Base-by-base conservation (phyloP, 2,888 invertebrate species). In the Corythucha ciliata region DNA sequence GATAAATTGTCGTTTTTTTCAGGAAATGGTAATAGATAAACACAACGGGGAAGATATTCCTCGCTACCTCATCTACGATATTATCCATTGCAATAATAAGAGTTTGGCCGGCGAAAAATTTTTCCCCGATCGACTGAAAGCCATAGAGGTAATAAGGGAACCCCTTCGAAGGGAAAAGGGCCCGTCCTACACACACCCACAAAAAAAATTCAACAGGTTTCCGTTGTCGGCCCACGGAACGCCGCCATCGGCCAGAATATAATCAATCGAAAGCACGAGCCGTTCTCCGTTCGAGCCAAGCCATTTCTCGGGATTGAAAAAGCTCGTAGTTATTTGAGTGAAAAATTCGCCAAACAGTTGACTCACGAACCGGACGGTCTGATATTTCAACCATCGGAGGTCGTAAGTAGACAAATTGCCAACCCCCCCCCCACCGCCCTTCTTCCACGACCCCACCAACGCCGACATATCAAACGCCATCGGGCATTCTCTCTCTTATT, bases 1-100 rank as follows among this genome's bases (percentile, higher is more conserved):
- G 29, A 14, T 27, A 20, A 29, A 21, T 45, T 12, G 1, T 33
- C 52, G 3, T 41, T 48, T 41, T 47, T 73, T 73, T 37, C 66
- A 92, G 92, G 96, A 97, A 78, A 90, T 96, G 92, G 93, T 97
- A 10, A 81, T 92, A 58, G 96, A 96, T 66, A 83, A 81, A 70
- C 83, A 81, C 12, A 69, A 79, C 8, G 85, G 81, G 0, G 70
- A 75, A 61, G 75, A 79, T 54, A 81, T 83, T 61, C 92, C 94
- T 0, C 76, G 98, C 37, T 97, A 86, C 69, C 76, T 99, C 55
- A 88, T 90, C 36, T 99, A 98, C 65, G 98, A 99, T 65, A 83
- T 97, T 48, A 78, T 99, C 27, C 77, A 76, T 63, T 86, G 87
- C 63, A 84, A 90, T 63, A 80, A 81, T 0, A 72, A 78, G 53